Percentiles rank a stretch among this genome's conserved stretches.
These are phyloP conservation scores for Anastatus disparis DNA, from an alignment of 1,140 invertebrate genomes.

Conservation along the genomic window DNA sequence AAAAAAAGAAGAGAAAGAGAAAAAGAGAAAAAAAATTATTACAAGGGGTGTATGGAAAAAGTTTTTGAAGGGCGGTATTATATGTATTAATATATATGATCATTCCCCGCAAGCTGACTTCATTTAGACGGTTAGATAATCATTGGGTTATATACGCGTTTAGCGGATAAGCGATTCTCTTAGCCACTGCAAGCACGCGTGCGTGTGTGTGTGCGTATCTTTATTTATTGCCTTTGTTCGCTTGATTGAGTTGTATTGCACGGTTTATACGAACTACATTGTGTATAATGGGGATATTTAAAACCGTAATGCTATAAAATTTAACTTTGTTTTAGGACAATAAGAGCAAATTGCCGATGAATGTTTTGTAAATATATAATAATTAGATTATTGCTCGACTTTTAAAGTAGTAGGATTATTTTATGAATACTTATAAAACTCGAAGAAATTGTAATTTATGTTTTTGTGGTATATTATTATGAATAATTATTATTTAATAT, in stretches of 20 bases:
- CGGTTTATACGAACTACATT: neutral
- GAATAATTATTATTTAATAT: too few species aligned
- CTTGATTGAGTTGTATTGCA: conserved; percentile 12
- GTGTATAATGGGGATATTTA: neutral
- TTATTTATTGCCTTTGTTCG: conserved; percentile 37
- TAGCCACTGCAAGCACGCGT: neutral
- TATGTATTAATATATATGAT: neutral
- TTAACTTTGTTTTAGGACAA: neutral
- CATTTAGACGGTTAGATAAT: conserved; percentile 36
- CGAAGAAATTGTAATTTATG: too few species aligned
- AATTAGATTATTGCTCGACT: too few species aligned
- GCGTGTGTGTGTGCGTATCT: too few species aligned
- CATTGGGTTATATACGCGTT: conserved; percentile 37
- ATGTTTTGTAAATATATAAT: neutral
- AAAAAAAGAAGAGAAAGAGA: neutral
- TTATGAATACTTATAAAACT: too few species aligned
- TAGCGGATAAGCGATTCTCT: conserved; percentile 30
- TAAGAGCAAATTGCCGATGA: neutral
- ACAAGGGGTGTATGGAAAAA: neutral
- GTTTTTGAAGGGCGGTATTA: conserved; percentile 13
- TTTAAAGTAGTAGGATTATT: too few species aligned
- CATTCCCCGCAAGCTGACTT: neutral
- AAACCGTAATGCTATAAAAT: conserved; percentile 10
- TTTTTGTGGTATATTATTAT: too few species aligned
- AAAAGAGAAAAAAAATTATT: neutral